These are phyloP conservation scores for Clarias magur DNA, from an alignment of 2,113 vertebrate genomes.

Conservation along the genomic window DNA sequence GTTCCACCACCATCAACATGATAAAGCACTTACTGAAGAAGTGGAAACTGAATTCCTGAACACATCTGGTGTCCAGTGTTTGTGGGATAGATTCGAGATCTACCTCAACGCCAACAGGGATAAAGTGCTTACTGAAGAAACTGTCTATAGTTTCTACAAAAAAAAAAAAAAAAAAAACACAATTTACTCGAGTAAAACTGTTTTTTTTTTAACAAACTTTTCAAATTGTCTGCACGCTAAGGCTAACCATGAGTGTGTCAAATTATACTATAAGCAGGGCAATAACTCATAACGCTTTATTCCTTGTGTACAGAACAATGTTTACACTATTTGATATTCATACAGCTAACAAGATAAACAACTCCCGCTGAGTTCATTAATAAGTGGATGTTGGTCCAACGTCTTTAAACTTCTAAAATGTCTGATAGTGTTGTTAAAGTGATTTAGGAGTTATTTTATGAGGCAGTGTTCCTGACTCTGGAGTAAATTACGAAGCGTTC, in stretches of 20 bases:
- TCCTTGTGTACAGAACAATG: not conserved
- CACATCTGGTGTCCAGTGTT: not conserved
- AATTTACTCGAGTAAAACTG: no score
- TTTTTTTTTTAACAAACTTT: not conserved
- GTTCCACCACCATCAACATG: not conserved
- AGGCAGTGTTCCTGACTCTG: conserved; percentile 37
- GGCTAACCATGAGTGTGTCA: not conserved
- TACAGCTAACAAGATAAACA: not conserved
- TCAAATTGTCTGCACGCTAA: not conserved
- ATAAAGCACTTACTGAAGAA: not conserved
- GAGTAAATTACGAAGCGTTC: conserved; percentile 33
- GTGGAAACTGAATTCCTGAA: no score
- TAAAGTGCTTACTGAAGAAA: not conserved
- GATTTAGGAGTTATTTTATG: conserved; percentile 47
- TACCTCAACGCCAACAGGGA: not conserved
- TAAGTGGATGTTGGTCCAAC: not conserved
- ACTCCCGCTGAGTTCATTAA: not conserved
- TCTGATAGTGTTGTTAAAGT: conserved; percentile 29
- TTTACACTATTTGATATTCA: not conserved
- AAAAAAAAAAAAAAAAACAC: no score
- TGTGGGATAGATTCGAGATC: not conserved
- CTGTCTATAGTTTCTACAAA: not conserved
- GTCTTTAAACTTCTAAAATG: not conserved
- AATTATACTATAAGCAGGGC: not conserved
- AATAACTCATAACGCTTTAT: not conserved